phyloP scores from a whole-genome alignment of 2,113 vertebrate species.

The Lophura nycthemera region DNA sequence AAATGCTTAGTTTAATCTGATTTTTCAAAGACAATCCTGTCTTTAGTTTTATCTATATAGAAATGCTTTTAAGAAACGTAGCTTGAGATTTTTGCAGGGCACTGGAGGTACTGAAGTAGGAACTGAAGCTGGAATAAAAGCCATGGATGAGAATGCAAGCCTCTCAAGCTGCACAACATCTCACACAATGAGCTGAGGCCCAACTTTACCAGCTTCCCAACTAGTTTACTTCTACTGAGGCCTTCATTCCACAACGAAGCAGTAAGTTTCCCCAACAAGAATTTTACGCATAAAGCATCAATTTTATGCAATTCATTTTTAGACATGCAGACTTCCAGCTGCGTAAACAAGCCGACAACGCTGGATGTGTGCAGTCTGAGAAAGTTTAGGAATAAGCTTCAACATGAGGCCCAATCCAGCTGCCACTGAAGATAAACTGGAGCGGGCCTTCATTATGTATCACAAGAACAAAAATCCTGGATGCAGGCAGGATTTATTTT shows the following conservation, averaged over 20 bases:
- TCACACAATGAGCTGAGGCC: background rate
- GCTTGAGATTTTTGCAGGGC: background rate
- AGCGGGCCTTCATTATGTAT: background rate
- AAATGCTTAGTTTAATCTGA: background rate
- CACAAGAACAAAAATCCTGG: background rate
- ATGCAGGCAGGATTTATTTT: conserved; percentile 46
- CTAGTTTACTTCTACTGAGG: background rate
- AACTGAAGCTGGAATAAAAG: background rate
- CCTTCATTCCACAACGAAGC: background rate
- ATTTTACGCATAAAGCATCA: conserved; percentile 23
- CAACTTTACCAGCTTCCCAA: background rate
- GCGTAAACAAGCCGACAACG: conserved; percentile 53
- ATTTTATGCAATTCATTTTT: conserved; percentile 29
- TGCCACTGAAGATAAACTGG: conserved; percentile 12
- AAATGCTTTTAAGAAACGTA: background rate
- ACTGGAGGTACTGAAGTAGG: background rate
- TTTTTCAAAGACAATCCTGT: background rate
- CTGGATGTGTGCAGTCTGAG: conserved; percentile 2
- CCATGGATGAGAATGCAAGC: background rate
- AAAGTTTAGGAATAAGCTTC: conserved; percentile 29
- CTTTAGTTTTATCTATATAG: background rate
- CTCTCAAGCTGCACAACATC: background rate
- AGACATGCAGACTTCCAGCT: conserved; percentile 48
- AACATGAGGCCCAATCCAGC: background rate
- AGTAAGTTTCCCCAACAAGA: background rate